Evolutionary conservation across 1,140 invertebrate species (phyloP), one percentile per base, ranked within the genome.

Genomic region (Drosophila tani): DNA sequence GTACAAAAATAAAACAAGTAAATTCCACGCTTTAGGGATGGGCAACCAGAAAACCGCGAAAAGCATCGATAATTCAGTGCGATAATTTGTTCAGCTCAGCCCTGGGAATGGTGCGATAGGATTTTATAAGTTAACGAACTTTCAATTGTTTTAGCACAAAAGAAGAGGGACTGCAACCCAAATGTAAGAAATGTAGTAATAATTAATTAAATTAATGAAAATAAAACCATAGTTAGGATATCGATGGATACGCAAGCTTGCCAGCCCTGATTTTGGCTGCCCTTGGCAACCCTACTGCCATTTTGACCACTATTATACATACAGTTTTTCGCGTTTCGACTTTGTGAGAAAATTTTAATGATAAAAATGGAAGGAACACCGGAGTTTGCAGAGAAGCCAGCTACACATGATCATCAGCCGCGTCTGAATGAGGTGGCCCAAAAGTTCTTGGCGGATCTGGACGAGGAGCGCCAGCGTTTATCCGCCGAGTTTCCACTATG

Each of bases 361-460:
- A 27, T 17, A 17, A 70, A 68, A 21, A 88, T 87, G 84, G 83
- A 87, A 50, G 63, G 15, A 32, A 41, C 81, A 45, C 43, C 8
- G 19, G 86, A 91, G 55, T 90, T 91, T 32, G 38, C 17, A 4
- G 82, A 90, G 8, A 90, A 90, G 11, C 81, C 81, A 14, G 56
- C 63, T 5, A 47, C 67, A 19, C 81, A 88, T 21, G 84, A 88
- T 27, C 77, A 86, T 32, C 85, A 88, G 69, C 90, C 90, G n/a
- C 79, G 90, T 12, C 41, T 91, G 0, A 91, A 91, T 46, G 82
- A 91, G 64, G 85, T 91, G 50, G 90, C 90, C 1, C 84, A 91
- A 46, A 91, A 91, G 45, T 91, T 91, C 47, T 40, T 91, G 21
- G 90, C 90, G 38, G 90, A 90, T 68, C 77, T 91, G 19, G 85